These are phyloP conservation scores for Drosophila nr. fundita DNA, from an alignment of 2,888 invertebrate species.

Conservation along the genomic window DNA sequence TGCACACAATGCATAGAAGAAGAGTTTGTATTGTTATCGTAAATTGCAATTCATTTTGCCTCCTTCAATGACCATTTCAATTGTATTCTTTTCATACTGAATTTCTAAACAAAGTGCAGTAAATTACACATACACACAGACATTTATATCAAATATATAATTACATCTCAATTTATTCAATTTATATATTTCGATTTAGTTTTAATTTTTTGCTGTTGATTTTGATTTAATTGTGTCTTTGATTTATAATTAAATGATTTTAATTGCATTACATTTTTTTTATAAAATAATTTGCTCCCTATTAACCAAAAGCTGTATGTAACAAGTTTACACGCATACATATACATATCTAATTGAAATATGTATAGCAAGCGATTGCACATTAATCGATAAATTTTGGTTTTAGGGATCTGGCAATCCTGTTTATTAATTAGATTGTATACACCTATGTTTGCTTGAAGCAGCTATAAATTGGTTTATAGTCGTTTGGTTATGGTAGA, in stretches of 20 bases:
- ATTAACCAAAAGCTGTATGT: slow-evolving; percentile 50
- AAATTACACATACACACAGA: slow-evolving; percentile 31
- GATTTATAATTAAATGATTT: slow-evolving; percentile 32
- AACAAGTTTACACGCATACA: slow-evolving; percentile 32
- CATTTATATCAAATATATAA: slow-evolving; percentile 42
- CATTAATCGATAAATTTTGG: slow-evolving; percentile 7
- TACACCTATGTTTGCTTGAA: slow-evolving; percentile 10
- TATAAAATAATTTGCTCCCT: slow-evolving; percentile 60
- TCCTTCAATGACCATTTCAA: slow-evolving; percentile 31
- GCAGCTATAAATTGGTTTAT: slow-evolving; percentile 38
- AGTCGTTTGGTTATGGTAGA: slow-evolving; percentile 43
- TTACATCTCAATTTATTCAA: slow-evolving; percentile 2
- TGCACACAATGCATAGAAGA: slow-evolving; percentile 41
- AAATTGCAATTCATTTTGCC: slow-evolving; percentile 45
- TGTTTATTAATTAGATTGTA: slow-evolving; percentile 16
- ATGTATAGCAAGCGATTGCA: not conserved
- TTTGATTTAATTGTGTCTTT: slow-evolving; percentile 12
- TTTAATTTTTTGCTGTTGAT: not conserved
- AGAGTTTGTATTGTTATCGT: slow-evolving; percentile 34
- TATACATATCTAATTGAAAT: slow-evolving; percentile 9
- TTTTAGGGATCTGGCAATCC: slow-evolving; percentile 13
- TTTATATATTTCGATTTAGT: slow-evolving; percentile 2
- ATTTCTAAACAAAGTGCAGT: slow-evolving; percentile 57
- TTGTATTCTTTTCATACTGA: slow-evolving; percentile 34
- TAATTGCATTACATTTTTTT: slow-evolving; percentile 30